Evolutionary conservation across 2,113 vertebrate genomes (phyloP).

Genomic region (Phoenicopterus ruber): DNA sequence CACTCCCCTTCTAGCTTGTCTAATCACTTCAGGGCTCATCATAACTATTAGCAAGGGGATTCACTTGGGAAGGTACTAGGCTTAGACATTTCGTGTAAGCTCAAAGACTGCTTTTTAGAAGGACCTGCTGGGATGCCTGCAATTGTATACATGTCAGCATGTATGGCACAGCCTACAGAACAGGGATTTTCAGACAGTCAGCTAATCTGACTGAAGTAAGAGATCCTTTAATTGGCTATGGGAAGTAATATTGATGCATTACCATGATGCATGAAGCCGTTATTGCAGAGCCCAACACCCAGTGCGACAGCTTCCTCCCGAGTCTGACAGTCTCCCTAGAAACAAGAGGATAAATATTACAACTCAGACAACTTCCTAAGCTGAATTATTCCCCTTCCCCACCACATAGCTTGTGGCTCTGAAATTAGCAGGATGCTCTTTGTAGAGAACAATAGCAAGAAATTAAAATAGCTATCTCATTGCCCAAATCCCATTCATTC

Average conservation of each 20-base stretch:
- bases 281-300: conserved; percentile 97
- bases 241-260: conserved; percentile 18
- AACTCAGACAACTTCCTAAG: not conserved
- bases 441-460: conserved; percentile 29
- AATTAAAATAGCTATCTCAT: not conserved
- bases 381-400: not conserved
- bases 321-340: conserved; percentile 91
- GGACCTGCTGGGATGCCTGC: not conserved
- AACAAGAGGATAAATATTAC: conserved; percentile 39
- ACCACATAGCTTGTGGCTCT: not conserved
- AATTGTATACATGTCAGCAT: not conserved
- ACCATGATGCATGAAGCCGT: conserved; percentile 98
- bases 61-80: not conserved
- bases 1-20: not conserved
- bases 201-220: not conserved
- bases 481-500: not conserved
- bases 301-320: conserved; percentile 94
- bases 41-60: not conserved
- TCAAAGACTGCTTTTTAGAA: not conserved
- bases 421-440: conserved; percentile 8
- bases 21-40: not conserved
- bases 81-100: not conserved
- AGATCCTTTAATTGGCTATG: not conserved
- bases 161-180: not conserved
- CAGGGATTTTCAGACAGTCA: not conserved